A percentile compares a stretch with the other conserved stretches of the same genome.
Evolutionary conservation across 2,113 vertebrate genomes (phyloP).

Genomic region (Callithrix jacchus): DNA sequence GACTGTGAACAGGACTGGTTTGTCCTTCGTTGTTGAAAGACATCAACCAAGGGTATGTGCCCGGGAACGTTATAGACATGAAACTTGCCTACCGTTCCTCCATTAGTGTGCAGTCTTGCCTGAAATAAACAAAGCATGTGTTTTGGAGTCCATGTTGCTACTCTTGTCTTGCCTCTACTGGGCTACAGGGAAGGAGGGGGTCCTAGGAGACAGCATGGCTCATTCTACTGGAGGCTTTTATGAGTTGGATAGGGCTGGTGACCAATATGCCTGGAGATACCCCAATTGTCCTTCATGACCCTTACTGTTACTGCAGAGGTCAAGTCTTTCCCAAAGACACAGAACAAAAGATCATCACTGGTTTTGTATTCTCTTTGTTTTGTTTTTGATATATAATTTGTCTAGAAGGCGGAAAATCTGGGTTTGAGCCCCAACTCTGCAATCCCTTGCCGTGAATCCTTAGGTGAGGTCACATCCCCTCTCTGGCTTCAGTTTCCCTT

Average conservation of each 20-base stretch:
- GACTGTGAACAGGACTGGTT: not conserved
- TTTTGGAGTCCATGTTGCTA: not conserved
- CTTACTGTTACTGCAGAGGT: not conserved
- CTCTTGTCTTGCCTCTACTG: not conserved
- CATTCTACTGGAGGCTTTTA: not conserved
- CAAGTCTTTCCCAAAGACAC: not conserved
- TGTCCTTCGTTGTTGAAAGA: too few species aligned
- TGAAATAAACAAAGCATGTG: not conserved
- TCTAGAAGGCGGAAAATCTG: not conserved
- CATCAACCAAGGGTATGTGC: fast-evolving
- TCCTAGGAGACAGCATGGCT: too few species aligned
- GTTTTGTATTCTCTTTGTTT: not conserved
- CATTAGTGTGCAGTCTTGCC: too few species aligned
- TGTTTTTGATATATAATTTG: not conserved
- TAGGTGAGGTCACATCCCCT: not conserved
- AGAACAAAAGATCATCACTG: not conserved
- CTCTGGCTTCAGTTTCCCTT: not conserved
- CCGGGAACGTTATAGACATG: not conserved
- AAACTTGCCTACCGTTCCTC: too few species aligned
- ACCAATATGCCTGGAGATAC: not conserved
- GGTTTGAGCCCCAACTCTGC: not conserved
- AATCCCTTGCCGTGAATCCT: not conserved
- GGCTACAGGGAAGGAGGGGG: not conserved
- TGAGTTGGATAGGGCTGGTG: not conserved
- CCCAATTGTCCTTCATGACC: too few species aligned